Evolutionary conservation across 1,140 invertebrate genomes (phyloP).

Genomic region (Reticulitermes speratus): DNA sequence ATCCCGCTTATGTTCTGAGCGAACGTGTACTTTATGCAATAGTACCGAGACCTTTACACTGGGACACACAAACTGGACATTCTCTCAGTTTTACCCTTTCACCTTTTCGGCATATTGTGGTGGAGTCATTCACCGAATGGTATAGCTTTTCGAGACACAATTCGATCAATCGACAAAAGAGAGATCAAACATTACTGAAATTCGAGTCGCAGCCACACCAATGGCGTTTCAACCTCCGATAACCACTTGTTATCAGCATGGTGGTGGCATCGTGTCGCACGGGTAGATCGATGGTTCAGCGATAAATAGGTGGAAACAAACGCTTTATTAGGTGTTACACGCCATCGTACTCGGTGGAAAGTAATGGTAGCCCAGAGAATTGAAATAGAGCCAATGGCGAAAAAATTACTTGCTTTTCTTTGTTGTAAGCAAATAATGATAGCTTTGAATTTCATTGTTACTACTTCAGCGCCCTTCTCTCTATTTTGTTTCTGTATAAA

Average conservation of each 20-base stretch:
- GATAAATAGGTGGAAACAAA: not conserved
- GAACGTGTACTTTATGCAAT: not conserved
- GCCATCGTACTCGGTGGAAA: not conserved
- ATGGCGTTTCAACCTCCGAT: not conserved
- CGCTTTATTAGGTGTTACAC: not conserved
- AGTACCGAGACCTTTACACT: too few relatives aligned
- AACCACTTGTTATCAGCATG: not conserved
- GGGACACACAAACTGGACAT: not conserved
- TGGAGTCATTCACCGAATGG: not conserved
- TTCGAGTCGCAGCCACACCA: not conserved
- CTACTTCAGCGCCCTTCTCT: not conserved
- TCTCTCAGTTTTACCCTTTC: not conserved
- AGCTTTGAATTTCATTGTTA: not conserved
- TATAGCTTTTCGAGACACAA: not conserved
- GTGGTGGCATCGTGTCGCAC: too few relatives aligned
- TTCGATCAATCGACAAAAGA: not conserved
- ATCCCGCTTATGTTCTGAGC: not conserved
- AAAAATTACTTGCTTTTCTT: not conserved
- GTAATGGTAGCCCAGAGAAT: not conserved
- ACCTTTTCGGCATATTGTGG: not conserved
- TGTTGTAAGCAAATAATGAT: not conserved
- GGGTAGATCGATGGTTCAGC: not conserved
- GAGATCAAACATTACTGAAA: not conserved
- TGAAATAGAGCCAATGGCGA: not conserved
- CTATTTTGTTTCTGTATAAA: not conserved